Base-by-base conservation (phyloP, 1,140 invertebrate species). In the Lucilia sericata region DNA sequence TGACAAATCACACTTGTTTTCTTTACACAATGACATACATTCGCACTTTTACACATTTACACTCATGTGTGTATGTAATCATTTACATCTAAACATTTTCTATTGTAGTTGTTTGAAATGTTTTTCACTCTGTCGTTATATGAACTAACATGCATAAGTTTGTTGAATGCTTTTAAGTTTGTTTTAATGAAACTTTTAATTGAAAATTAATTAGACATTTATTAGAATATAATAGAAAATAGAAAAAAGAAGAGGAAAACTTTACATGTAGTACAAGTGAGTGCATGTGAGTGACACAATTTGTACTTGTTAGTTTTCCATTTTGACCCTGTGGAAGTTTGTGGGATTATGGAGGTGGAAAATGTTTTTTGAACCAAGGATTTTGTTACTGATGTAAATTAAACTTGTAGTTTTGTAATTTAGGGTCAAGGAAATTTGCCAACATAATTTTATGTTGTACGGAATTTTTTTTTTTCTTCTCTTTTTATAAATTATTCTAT, bases 141-240 rank as follows among this genome's bases (percentile, higher is more conserved):
- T 30, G 25, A 30, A 30, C 25, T 30, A 30, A 30, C 17, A n/a
- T 55, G 51, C 17, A 55, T 55, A 14, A 55, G 51, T 55, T 55
- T 17, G 13, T 17, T 55, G 51, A 12, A 13, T 55, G 51, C 42
- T 42, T 42, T 17, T 55, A 5, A 21, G 7, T 70, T 70, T 70
- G 55, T 70, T 70, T 10, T 70, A 70, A 70, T 70, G 65, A 70
- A 70, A 70, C 65, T 70, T 70, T 70, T 70, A 70, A 70, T 70
- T 70, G 65, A 70, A 21, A 70, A 70, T 70, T 70, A 70, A 70
- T 70, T 70, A 70, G 65, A 70, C 19, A 70, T 25, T 25, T 70
- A 70, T 70, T 70, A 70, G 10, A 70, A 19, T 70, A 60, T n/a
- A 60, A 60, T 60, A 17, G 5, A 60, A 60, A 60, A 21, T 7